Percentiles rank a stretch among this genome's conserved stretches.
phyloP scores from a whole-genome alignment of 1,140 invertebrate species.

The Meloidogyne chitwoodi region DNA sequence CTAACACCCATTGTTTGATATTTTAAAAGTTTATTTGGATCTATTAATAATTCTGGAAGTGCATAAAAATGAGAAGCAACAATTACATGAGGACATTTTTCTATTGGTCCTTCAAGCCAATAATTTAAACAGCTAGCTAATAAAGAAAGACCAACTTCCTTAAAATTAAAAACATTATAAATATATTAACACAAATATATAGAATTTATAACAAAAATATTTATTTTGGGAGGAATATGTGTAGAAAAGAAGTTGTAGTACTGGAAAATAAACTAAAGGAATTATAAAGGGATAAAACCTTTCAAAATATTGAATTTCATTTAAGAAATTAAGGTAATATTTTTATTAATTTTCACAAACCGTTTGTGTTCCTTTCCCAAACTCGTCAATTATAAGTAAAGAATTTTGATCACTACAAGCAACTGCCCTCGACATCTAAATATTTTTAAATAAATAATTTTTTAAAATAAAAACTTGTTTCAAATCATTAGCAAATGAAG shows the following conservation, averaged over 20 bases:
- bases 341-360: constrained; percentile 44
- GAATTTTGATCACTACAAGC: constrained; percentile 68
- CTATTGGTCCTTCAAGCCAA: constrained; percentile 44
- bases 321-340: too few species aligned
- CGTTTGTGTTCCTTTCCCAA: constrained; percentile 79
- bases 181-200: too few species aligned
- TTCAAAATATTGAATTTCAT: too few species aligned
- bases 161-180: constrained; percentile 9
- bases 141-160: constrained; percentile 56
- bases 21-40: constrained; percentile 20
- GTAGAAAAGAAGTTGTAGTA: too few species aligned
- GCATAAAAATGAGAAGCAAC: constrained; percentile 53
- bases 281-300: too few species aligned
- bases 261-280: too few species aligned
- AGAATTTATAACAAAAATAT: too few species aligned
- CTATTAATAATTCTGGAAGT: constrained; percentile 33
- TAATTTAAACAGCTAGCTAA: constrained; percentile 52
- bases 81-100: constrained; percentile 52
- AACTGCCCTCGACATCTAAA: constrained; percentile 71
- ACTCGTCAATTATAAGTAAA: constrained; percentile 81
- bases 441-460: constrained; percentile 7
- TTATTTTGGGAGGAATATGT: too few species aligned
- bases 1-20: constrained; percentile 51
- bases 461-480: constrained; percentile 69
- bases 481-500: constrained; percentile 78